A percentile compares a stretch with the other conserved stretches of the same genome.
phyloP scores from a whole-genome alignment of 2,888 invertebrate genomes.

The Drosophila picticornis region DNA sequence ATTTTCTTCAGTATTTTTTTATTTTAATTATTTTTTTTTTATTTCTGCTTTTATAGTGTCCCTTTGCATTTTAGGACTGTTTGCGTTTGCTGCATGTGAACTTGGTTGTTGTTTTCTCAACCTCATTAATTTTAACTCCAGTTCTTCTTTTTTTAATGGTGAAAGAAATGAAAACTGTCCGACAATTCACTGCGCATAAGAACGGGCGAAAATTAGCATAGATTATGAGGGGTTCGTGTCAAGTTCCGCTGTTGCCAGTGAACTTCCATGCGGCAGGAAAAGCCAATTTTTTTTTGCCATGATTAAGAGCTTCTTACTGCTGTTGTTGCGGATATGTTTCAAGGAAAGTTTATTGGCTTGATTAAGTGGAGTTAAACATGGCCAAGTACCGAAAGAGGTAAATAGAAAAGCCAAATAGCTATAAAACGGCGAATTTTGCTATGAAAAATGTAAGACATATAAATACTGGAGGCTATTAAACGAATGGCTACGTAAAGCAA shows the following conservation, averaged over 20 bases:
- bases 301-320: constrained; percentile 42
- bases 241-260: constrained; percentile 16
- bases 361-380: constrained; percentile 20
- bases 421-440: too few relatives aligned
- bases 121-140: constrained; percentile 73
- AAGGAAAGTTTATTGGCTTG: constrained; percentile 30
- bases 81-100: constrained; percentile 19
- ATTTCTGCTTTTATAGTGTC: not conserved
- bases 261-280: constrained; percentile 30
- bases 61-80: constrained; percentile 18
- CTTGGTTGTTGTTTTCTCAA: constrained; percentile 43
- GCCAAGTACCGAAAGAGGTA: not conserved
- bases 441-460: not conserved
- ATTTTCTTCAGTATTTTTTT: constrained; percentile 40
- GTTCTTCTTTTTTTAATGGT: constrained; percentile 35
- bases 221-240: constrained; percentile 62
- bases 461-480: not conserved
- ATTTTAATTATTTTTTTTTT: not conserved
- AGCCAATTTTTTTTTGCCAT: constrained; percentile 48
- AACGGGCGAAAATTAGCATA: constrained; percentile 68
- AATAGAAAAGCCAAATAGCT: not conserved
- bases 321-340: constrained; percentile 16
- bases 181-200: constrained; percentile 47
- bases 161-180: constrained; percentile 55
- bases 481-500: not conserved